These are phyloP conservation scores for Endotricha flammealis DNA, from an alignment of 2,888 invertebrate genomes.

Conservation along the genomic window DNA sequence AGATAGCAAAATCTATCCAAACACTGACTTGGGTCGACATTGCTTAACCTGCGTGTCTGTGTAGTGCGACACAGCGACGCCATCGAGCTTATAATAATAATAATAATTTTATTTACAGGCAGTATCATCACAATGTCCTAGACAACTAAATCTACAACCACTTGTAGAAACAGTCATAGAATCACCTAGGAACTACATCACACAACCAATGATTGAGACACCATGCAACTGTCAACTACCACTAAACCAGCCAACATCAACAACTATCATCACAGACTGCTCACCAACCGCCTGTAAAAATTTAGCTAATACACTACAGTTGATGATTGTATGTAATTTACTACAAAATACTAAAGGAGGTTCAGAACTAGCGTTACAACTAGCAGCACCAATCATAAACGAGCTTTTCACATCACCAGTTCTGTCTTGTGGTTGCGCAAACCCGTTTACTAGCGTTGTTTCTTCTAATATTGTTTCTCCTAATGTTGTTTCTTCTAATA, in stretches of 20 bases:
- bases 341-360: conserved; percentile 41
- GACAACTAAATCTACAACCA: conserved; percentile 26
- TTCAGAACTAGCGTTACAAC: conserved; percentile 34
- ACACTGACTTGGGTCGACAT: no score
- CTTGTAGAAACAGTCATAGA: conserved; percentile 26
- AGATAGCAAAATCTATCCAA: no score
- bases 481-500: conserved; percentile 22
- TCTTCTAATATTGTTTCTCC: conserved; percentile 22
- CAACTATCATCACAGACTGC: conserved; percentile 53
- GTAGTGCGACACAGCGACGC: no score
- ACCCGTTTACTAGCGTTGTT: conserved; percentile 23
- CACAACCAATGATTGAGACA: conserved; percentile 21
- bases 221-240: conserved; percentile 24
- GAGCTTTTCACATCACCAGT: conserved; percentile 36
- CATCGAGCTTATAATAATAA: no score
- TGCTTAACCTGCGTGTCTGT: no score
- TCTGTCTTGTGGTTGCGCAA: conserved; percentile 35
- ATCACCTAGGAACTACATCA: conserved; percentile 20
- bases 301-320: conserved; percentile 50
- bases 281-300: conserved; percentile 55
- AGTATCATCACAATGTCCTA: conserved; percentile 30
- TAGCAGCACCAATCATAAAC: conserved; percentile 42
- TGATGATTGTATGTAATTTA: conserved; percentile 54
- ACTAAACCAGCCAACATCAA: conserved; percentile 24
- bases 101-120: conserved; percentile 33